Conservation (phyloP, 2,797 vertebrate species). For the Pantherophis vulpinus region DNA sequence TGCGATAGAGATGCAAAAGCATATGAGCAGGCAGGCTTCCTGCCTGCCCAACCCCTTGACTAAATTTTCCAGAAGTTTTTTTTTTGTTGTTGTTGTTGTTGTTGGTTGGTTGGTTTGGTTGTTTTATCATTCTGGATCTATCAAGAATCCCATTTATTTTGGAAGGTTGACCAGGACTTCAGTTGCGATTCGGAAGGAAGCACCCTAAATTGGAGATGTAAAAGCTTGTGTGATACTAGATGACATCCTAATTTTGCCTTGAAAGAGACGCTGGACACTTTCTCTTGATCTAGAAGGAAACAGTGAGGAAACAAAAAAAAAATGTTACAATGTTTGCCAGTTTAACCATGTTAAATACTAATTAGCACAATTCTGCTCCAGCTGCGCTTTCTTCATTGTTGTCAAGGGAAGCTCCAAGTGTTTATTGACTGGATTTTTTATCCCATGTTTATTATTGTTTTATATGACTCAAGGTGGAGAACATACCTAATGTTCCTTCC, state of each 20-base stretch:
- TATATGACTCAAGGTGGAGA: background rate
- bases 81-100: background rate
- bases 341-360: background rate
- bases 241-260: background rate
- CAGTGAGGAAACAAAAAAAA: background rate
- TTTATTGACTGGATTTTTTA: background rate
- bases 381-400: background rate
- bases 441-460: background rate
- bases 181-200: fast-evolving
- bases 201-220: background rate
- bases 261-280: background rate
- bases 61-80: slow-evolving; percentile 52
- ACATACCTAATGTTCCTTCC: background rate
- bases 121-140: slow-evolving; percentile 19
- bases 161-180: background rate
- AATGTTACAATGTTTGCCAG: background rate
- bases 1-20: slow-evolving; percentile 44
- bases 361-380: background rate
- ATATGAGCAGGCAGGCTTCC: slow-evolving; percentile 52
- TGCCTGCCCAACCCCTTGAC: slow-evolving; percentile 24
- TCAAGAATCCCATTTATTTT: fast-evolving
- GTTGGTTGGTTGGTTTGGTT: slow-evolving; percentile 10
- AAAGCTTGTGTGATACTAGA: background rate
- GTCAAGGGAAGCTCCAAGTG: background rate
- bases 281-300: background rate